Base-by-base conservation (phyloP, 2,113 vertebrate genomes). In the Microtus ochrogaster region DNA sequence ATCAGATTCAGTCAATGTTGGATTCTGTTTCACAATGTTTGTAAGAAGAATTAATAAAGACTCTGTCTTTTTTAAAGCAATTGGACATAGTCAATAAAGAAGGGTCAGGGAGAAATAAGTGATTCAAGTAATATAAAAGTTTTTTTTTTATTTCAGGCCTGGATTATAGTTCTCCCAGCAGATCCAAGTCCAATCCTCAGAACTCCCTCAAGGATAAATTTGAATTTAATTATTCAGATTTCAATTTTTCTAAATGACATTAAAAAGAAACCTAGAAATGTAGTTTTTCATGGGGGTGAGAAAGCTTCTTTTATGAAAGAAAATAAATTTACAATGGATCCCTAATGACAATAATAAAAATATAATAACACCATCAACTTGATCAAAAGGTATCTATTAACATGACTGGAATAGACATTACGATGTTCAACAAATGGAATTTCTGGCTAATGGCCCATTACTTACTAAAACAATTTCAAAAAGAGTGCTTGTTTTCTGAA, bases 361-460 rank as follows among this genome's bases (percentile, higher is more conserved):
- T 58, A n/a, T 74, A 95, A 92, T 73, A 39, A 36, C 36, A 47
- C n/a, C 74, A 89, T 86, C 93, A 93, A 82, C 28, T 91, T 82
- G 33, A 93, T 72, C 94, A 89, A 85, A 44, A 93, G 8, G 7
- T 84, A 96, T 77, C 81, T 96, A 89, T 73, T 94, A 93, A 96
- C 78, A 94, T 91, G 90, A 91, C 58, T 13, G 81, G 28, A 73
- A 73, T 94, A 55, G 89, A 93, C 33, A 81, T 77, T 94, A 96
- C 92, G 61, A 93, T 91, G 87, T 93, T 96, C 82, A 91, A 86
- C 68, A 94, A 96, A 97, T 89, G 82, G 95, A 96, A 94, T 97
- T 77, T 94, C 87, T 82, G 82, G 61, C 82, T 94, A 97, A 96
- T 97, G 95, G 90, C 70, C 94, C 94, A 86, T 96, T 96, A 91